Base-by-base conservation (phyloP, 2,797 vertebrate species). In the Staurois parvus region DNA sequence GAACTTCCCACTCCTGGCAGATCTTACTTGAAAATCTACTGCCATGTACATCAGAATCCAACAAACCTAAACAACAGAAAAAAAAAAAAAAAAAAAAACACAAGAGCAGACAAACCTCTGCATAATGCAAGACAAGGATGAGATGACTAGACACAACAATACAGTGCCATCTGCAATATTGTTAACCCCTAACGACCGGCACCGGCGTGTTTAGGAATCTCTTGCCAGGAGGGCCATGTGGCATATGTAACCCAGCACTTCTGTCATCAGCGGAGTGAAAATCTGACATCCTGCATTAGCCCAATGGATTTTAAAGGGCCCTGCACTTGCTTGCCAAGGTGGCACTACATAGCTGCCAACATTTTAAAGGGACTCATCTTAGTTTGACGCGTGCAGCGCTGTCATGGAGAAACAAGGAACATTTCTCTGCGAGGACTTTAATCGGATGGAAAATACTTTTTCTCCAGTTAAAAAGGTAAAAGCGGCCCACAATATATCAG, bases 81-180 rank as follows among this genome's bases (percentile, higher is more conserved):
- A 40, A n/a, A 37, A 11, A 40, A 12, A 76, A 9, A 59, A 21
- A 56, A 24, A 26, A 30, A 26, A 40, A 12, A n/a, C 17, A 72
- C 4, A 72, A n/a, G 19, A 72, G 19, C 2, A 29, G 32, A 64
- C 59, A 64, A 26, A 59, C 7, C 17, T 59, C 56, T 59, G 24
- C 24, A n/a, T 21, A 8, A 26, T 24, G 59, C 7, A 64, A n/a
- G 59, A 64, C 32, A n/a, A 40, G 9, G 10, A 37, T 34, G 21
- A 72, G 17, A 72, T n/a, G 70, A 24, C 21, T 72, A 42, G 30
- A 78, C 76, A 78, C 29, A 21, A 66, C 66, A 52, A 10, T n/a
- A 4, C 67, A 21, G 40, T n/a, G 77, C 19, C 11, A 70, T 52
- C 66, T 34, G 78, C 34, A 70, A 21, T 26, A 70, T 48, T 26